Evolutionary conservation across 53 echinoderm and acorn worm species (phyloP).

Genomic region (Holothuria leucospilota): DNA sequence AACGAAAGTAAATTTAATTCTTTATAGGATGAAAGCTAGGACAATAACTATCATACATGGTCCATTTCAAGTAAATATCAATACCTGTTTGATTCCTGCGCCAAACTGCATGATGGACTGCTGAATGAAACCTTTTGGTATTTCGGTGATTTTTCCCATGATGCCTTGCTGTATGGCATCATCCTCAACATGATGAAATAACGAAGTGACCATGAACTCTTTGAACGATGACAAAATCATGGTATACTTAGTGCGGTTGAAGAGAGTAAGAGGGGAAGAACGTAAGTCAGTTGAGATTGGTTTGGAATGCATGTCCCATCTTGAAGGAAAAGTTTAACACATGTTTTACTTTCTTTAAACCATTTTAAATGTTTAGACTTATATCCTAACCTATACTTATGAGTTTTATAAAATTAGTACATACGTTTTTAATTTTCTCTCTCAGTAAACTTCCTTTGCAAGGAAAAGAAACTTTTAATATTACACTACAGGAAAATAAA

Average conservation of each 20-base stretch:
- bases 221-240: constrained; percentile 38
- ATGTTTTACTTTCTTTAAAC: too few relatives aligned
- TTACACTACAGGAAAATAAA: too few relatives aligned
- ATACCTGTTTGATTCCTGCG: constrained; percentile 49
- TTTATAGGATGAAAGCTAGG: too few relatives aligned
- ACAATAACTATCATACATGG: too few relatives aligned
- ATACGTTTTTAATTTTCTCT: too few relatives aligned
- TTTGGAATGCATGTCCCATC: constrained; percentile 6
- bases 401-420: too few relatives aligned
- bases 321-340: neutral
- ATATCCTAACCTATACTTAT: too few relatives aligned
- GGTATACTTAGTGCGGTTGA: constrained; percentile 25
- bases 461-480: too few relatives aligned
- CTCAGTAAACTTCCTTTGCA: too few relatives aligned
- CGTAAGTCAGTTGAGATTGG: constrained; percentile 17
- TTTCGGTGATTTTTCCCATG: constrained; percentile 39
- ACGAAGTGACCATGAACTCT: constrained; percentile 52
- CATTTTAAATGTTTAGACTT: too few relatives aligned
- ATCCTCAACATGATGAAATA: constrained; percentile 12
- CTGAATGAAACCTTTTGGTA: constrained; percentile 41
- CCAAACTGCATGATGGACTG: constrained; percentile 48
- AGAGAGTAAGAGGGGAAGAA: constrained; percentile 25
- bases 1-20: too few relatives aligned
- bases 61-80: too few relatives aligned
- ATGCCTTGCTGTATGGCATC: constrained; percentile 42